These are phyloP conservation scores for Perca schrenkii DNA, from an alignment of 2,113 vertebrate genomes.

Conservation along the genomic window DNA sequence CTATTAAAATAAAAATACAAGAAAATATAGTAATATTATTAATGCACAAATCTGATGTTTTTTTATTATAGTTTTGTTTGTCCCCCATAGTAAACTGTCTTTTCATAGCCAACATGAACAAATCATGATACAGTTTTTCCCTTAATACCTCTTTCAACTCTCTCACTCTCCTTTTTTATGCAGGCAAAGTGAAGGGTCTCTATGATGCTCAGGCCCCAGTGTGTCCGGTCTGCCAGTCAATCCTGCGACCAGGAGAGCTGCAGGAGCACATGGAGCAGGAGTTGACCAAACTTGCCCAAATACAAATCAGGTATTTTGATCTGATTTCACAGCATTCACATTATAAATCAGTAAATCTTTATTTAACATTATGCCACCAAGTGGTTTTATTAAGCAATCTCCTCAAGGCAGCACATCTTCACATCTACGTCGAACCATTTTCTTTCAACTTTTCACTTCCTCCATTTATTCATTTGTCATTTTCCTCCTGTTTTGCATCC, in stretches of 20 bases:
- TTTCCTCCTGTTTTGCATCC: constrained; percentile 21
- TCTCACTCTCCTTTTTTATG: background rate
- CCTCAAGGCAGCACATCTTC: background rate
- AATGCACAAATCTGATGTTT: no score
- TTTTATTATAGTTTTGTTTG: no score
- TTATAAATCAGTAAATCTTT: background rate
- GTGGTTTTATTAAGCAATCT: background rate
- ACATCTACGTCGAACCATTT: background rate
- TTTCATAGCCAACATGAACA: background rate
- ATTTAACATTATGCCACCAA: background rate
- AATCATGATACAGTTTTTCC: background rate
- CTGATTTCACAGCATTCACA: background rate
- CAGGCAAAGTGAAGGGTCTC: constrained; percentile 81
- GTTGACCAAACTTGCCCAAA: constrained; percentile 90
- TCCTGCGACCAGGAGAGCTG: constrained; percentile 91
- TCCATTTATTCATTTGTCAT: constrained; percentile 29
- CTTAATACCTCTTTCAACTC: background rate
- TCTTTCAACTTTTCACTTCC: background rate
- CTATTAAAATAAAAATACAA: no score
- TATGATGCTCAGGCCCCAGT: constrained; percentile 93
- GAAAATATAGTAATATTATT: no score
- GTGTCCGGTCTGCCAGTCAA: constrained; percentile 94
- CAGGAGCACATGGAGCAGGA: constrained; percentile 98
- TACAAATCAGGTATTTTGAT: constrained; percentile 90
- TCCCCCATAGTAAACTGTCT: background rate